phyloP scores from a whole-genome alignment of 2,888 invertebrate species.

The Calameuta pallipes region DNA sequence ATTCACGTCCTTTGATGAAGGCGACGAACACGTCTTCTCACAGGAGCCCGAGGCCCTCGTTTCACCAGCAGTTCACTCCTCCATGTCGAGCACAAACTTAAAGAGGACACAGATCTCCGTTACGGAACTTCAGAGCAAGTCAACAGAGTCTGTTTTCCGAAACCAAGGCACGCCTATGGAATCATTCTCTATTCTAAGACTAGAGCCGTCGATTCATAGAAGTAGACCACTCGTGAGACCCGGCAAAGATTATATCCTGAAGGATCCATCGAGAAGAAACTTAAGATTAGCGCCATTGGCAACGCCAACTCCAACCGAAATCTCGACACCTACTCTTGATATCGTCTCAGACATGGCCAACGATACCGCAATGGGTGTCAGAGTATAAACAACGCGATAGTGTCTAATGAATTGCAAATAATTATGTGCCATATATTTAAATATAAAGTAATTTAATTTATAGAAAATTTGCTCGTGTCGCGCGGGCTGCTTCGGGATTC shows the following conservation, averaged over 20 bases:
- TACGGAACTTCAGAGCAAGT: slow-evolving; percentile 48
- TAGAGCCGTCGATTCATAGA: slow-evolving; percentile 46
- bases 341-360: slow-evolving; percentile 51
- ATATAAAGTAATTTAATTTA: not conserved
- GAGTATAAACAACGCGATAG: slow-evolving; percentile 38
- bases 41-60: slow-evolving; percentile 21
- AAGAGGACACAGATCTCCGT: slow-evolving; percentile 14
- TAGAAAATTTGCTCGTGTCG: not conserved
- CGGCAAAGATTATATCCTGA: slow-evolving; percentile 39
- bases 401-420: too few relatives aligned
- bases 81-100: slow-evolving; percentile 54
- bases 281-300: slow-evolving; percentile 51
- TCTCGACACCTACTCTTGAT: slow-evolving; percentile 58
- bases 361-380: slow-evolving; percentile 50
- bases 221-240: slow-evolving; percentile 41
- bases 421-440: not conserved
- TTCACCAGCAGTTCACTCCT: slow-evolving; percentile 30
- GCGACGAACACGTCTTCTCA: slow-evolving; percentile 37
- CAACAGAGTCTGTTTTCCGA: slow-evolving; percentile 52
- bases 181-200: slow-evolving; percentile 40
- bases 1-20: slow-evolving; percentile 58
- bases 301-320: slow-evolving; percentile 55
- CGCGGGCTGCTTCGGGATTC: not conserved
- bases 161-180: slow-evolving; percentile 23
- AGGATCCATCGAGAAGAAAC: slow-evolving; percentile 36